Base-by-base conservation (phyloP, 2,797 vertebrate species). In the Cynopterus sphinx region DNA sequence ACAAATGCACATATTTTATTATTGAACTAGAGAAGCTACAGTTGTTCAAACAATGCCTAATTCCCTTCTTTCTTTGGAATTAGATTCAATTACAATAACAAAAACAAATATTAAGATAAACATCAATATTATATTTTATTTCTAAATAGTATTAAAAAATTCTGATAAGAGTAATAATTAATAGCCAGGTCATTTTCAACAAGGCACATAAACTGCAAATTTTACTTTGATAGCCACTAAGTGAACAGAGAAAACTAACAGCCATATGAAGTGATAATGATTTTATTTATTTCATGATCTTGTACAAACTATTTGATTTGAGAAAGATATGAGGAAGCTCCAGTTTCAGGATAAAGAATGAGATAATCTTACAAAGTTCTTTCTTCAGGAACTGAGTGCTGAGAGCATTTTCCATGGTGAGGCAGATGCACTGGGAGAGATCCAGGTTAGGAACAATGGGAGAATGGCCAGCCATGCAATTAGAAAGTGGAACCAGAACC, bases 1-100 rank as follows among this genome's bases (percentile, higher is more conserved):
- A 68, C 53, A 96, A 94, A 79, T 92, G 24, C 39, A 49, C 12
- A 59, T 3, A 92, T 82, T 94, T 90, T 77, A 86, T 93, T 78
- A 67, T 11, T 65, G 24, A 79, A 68, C 6, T 24, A 75, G 28
- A 68, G 68, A 89, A 94, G 13, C 9, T 79, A 33, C 53, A 84
- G 26, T 65, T 95, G n/a, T 79, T 95, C 33, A 90, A 84, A 87
- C 12, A 81, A 85, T 36, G 11, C 10, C 36, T 81, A 31, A 28
- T 2, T 79, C 1, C 39, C 13, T 65, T 75, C 33, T 68, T 59
- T 24, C 22, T 77, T 33, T 70, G 95, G 33, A 75, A n/a, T 33
- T 71, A 19, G 4, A 41, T 49, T 73, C 41, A 73, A 10, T 24
- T 61, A 61, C 4, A 90, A 53, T 82, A 81, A 43, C 6, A 74